A percentile compares a stretch with the other conserved stretches of the same genome.
phyloP scores from a whole-genome alignment of 2,888 invertebrate species.

The Erannis defoliaria region DNA sequence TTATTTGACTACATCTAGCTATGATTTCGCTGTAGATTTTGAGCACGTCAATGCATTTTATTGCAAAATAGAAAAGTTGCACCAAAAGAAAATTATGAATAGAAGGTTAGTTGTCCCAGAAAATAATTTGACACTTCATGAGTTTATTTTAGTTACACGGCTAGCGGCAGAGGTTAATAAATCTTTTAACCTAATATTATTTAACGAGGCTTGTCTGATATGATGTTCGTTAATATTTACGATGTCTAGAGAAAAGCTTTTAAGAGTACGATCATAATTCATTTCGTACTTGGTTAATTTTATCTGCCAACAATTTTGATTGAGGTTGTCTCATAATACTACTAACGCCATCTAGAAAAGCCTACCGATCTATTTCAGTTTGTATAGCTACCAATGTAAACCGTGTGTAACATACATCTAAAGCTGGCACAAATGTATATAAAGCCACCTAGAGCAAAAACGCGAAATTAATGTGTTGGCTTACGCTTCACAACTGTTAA shows the following conservation, averaged over 20 bases:
- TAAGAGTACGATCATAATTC: conserved; percentile 22
- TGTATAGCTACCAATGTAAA: too few species aligned
- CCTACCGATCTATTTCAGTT: too few species aligned
- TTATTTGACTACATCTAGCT: too few species aligned
- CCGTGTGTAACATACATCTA: too few species aligned
- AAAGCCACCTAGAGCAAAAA: neutral
- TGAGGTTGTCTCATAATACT: neutral
- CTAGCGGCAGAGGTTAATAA: neutral
- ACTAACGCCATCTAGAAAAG: conserved; percentile 15
- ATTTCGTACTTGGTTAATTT: neutral
- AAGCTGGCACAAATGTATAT: too few species aligned
- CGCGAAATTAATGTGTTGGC: too few species aligned
- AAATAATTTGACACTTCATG: neutral
- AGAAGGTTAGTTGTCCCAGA: too few species aligned
- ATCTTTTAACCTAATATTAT: conserved; percentile 9
- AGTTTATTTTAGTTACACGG: neutral
- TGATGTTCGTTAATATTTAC: conserved; percentile 28
- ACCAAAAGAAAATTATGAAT: too few species aligned
- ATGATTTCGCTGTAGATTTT: too few species aligned
- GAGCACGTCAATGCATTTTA: too few species aligned
- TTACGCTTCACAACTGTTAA: neutral
- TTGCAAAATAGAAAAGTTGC: neutral
- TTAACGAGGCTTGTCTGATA: conserved; percentile 13
- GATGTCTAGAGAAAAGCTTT: conserved; percentile 29
- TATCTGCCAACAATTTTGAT: neutral